phyloP scores from a whole-genome alignment of 2,888 invertebrate species.

The Amiota communis region DNA sequence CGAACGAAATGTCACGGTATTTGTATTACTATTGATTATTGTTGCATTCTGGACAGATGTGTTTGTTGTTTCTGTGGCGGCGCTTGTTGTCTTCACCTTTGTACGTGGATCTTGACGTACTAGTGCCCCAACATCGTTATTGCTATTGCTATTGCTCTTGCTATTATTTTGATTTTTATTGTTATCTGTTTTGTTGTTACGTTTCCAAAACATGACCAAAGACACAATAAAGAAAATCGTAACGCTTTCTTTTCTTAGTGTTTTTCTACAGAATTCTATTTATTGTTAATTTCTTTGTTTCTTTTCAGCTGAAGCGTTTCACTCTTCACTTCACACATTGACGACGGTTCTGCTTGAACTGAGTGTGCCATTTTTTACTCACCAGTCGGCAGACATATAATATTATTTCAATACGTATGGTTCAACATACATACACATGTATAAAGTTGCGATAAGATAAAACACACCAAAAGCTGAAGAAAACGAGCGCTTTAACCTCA shows the following conservation, averaged over 20 bases:
- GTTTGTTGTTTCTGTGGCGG: slow-evolving; percentile 63
- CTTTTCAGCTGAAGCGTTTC: neutral
- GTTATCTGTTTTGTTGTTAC: neutral
- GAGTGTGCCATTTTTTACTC: neutral
- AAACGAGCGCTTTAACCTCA: too few species aligned
- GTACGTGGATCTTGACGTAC: slow-evolving; percentile 66
- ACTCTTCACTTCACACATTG: neutral
- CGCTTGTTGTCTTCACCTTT: slow-evolving; percentile 61
- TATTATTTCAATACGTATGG: too few species aligned
- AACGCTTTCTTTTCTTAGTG: neutral
- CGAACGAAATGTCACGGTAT: slow-evolving; percentile 57
- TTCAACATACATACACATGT: too few species aligned
- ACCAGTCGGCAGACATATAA: too few species aligned
- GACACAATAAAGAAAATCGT: neutral
- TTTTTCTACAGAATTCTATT: neutral
- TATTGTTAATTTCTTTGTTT: slow-evolving; percentile 12
- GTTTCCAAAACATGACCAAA: neutral
- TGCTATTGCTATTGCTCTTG: neutral
- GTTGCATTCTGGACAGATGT: slow-evolving; percentile 65
- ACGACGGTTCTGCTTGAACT: neutral
- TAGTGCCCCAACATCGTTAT: slow-evolving; percentile 39
- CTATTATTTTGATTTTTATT: slow-evolving; percentile 3
- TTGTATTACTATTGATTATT: slow-evolving; percentile 59
- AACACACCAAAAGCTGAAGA: too few species aligned
- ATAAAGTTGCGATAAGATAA: too few species aligned